A percentile compares a stretch with the other conserved stretches of the same genome.
Conservation (phyloP, 2,888 invertebrate species). For the Laspeyria flexula region DNA sequence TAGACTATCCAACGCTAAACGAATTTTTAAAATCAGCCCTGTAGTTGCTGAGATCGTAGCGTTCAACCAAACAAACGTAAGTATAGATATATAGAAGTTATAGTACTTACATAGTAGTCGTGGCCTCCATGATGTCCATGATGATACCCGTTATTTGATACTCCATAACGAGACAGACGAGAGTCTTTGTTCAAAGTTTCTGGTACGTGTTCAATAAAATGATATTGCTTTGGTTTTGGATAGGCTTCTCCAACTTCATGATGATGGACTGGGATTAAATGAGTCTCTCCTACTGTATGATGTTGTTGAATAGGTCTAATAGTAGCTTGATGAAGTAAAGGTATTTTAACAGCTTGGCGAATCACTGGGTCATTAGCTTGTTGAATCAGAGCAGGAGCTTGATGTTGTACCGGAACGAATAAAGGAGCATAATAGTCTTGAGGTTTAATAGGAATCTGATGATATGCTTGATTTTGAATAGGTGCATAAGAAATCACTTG, state of each 20-base stretch:
- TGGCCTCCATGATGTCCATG: constrained; percentile 46
- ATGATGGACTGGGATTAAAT: constrained; percentile 4
- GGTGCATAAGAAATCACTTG: constrained; percentile 21
- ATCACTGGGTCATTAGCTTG: not conserved
- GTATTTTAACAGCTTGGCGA: constrained; percentile 1
- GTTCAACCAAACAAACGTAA: no score
- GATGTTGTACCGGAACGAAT: not conserved
- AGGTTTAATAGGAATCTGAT: constrained; percentile 15
- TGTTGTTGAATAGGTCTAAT: constrained; percentile 3
- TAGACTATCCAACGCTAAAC: no score
- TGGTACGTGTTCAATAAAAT: not conserved
- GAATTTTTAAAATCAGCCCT: no score
- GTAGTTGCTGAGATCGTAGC: no score
- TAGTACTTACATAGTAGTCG: constrained; percentile 67
- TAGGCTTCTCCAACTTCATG: not conserved
- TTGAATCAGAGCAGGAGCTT: not conserved
- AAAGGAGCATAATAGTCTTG: not conserved
- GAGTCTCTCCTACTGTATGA: not conserved
- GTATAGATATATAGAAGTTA: no score
- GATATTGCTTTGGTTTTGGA: not conserved
- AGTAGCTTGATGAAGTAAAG: not conserved
- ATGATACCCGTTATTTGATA: constrained; percentile 41
- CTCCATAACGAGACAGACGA: constrained; percentile 25
- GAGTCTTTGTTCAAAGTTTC: not conserved
- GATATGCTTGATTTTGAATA: constrained; percentile 19